Base-by-base conservation (phyloP, 1,140 invertebrate genomes). In the Spodoptera litura region DNA sequence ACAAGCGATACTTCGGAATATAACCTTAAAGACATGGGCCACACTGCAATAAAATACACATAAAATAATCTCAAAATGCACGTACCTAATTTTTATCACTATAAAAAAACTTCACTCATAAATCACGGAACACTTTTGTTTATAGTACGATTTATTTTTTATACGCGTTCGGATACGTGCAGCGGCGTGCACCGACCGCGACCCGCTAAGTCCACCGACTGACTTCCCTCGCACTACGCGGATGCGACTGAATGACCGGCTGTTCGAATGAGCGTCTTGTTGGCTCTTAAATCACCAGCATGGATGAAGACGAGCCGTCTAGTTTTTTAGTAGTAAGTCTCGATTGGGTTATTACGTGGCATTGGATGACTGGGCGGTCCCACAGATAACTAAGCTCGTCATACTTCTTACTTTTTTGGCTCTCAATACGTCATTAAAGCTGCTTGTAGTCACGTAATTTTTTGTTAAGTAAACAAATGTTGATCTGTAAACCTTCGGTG, bases 181-280 rank as follows among this genome's bases (percentile, higher is more conserved):
- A 64, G 73, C 25, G 59, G 73, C 44, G 73, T 62, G 59, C 73
- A 75, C 73, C 73, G 59, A 75, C 59, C 73, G 73, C 73, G 58
- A 49, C 73, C 44, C 73, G 73, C 72, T 38, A 52, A 75, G 58
- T 62, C 73, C 59, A 59, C 58, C 49, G 59, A 75, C 73, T 75
- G 73, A 75, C 73, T 75, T 75, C 44, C 58, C 73, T 56, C 58
- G 73, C 44, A 64, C 25, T n/a, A 59, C 56, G 49, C 73, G 59
- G 73, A 75, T 75, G 73, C 73, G 59, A 49, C 73, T 59, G 73
- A 75, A 75, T 75, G 73, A 64, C 73, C 73, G 58, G 59, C 73
- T 52, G 49, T 31, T 49, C 59, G 51, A 52, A 12, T 38, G 73
- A 59, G 59, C 73, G 73, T 64, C 73, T 75, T 75, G 59, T 62